A percentile compares a stretch with the other conserved stretches of the same genome.
phyloP scores from a whole-genome alignment of 2,888 invertebrate species.

The Cantharis flavilabris region DNA sequence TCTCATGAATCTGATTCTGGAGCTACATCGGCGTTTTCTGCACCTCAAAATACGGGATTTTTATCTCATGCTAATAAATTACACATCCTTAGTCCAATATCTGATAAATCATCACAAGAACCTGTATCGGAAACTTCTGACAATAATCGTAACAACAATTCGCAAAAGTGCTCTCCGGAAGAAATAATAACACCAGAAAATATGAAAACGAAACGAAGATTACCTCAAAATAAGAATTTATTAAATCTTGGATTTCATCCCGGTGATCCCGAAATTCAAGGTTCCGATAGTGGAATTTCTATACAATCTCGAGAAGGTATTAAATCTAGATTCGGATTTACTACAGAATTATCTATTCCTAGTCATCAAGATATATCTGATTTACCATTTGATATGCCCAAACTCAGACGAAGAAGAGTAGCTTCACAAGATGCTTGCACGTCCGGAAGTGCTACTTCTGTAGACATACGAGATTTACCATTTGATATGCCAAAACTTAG shows the following conservation, averaged over 20 bases:
- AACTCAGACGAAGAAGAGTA: conserved; percentile 71
- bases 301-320: conserved; percentile 81
- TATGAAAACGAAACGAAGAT: conserved; percentile 66
- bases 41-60: conserved; percentile 69
- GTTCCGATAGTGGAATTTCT: conserved; percentile 87
- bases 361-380: conserved; percentile 73
- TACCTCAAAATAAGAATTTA: conserved; percentile 78
- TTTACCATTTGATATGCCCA: conserved; percentile 90
- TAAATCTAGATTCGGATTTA: conserved; percentile 61
- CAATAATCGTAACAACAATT: conserved; percentile 78
- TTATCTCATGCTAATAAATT: conserved; percentile 72
- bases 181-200: conserved; percentile 58
- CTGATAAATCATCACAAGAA: conserved; percentile 88
- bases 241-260: conserved; percentile 69
- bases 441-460: conserved; percentile 72
- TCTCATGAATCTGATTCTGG: conserved; percentile 86
- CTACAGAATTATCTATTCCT: conserved; percentile 54
- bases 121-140: conserved; percentile 83
- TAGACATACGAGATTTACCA: conserved; percentile 81
- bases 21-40: conserved; percentile 62
- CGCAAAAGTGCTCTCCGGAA: conserved; percentile 77
- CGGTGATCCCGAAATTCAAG: conserved; percentile 77
- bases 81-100: conserved; percentile 86
- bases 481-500: conserved; percentile 91
- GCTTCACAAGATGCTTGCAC: conserved; percentile 72